Base-by-base conservation (phyloP, 64 coral and sea anemone genomes). In the Porites australiensis region DNA sequence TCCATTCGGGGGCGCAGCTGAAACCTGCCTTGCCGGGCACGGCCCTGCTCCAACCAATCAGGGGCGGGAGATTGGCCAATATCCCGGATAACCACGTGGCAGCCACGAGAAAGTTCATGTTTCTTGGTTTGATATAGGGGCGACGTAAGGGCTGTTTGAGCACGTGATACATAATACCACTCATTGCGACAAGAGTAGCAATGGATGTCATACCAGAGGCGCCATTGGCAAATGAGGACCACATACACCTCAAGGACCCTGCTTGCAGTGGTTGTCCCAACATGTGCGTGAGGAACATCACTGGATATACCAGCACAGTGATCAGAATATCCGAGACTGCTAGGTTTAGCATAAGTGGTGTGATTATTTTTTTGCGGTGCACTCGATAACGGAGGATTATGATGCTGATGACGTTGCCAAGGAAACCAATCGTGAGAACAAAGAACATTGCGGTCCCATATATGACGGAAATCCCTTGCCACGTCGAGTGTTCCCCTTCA, bases 1-100 rank as follows among this genome's bases (percentile, higher is more conserved):
- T 43, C 91, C 91, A 93, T 57, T 93, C 80, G 55, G 86, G 86
- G 22, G n/a, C 86, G 18, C 91, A 93, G 83, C 91, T 68, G 13
- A 87, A 47, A 21, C 83, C 82, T 4, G 91, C 82, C 61, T 86
- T 76, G 54, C 71, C 64, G 19, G 83, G 82, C 47, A 89, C 49
- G 44, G 54, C 75, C 43, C 16, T 89, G 55, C 52, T 94, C 92
- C 92, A 94, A 8, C 92, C 92, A 68, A 94, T 68, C 52, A 94
- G 12, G 5, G 92, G 92, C 45, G 92, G 92, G 18, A 72, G 46
- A 75, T 77, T 86, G 8, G 89, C 64, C 13, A 62, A 71, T 47
- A 89, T 64, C 52, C 86, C 88, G 43, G 47, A 59, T 60, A 73
- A 22, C 92, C 92, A 94, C 43, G 77, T 74, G 50, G 54, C 18